These are phyloP conservation scores for Stenopsyche tienmushanensis DNA, from an alignment of 1,140 invertebrate genomes.

Conservation along the genomic window DNA sequence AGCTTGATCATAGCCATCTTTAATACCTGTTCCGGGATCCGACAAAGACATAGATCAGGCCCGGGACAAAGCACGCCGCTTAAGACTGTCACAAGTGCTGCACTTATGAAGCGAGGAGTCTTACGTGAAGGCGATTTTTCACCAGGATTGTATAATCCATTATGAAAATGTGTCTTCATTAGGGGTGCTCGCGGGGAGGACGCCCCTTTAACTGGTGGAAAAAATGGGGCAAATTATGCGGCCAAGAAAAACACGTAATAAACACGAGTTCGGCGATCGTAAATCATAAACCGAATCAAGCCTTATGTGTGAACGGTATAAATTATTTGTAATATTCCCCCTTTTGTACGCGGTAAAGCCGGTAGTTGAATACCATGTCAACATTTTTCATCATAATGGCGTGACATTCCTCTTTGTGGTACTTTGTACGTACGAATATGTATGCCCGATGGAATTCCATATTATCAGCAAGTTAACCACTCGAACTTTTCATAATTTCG, in stretches of 20 bases:
- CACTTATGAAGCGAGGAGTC: too few species aligned
- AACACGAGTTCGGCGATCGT: slow-evolving; percentile 1
- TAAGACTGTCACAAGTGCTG: too few species aligned
- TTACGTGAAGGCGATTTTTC: background rate
- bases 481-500: background rate
- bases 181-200: background rate
- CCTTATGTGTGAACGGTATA: slow-evolving; percentile 7
- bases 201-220: background rate
- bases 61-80: too few species aligned
- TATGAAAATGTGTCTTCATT: background rate
- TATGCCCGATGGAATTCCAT: background rate
- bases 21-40: too few species aligned
- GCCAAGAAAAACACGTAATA: slow-evolving; percentile 5
- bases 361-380: slow-evolving; percentile 26
- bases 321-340: slow-evolving; percentile 30
- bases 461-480: background rate
- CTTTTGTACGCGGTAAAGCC: slow-evolving; percentile 23
- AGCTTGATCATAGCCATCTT: too few species aligned
- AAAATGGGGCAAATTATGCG: background rate
- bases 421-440: too few species aligned
- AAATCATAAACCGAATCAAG: slow-evolving; percentile 13
- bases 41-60: too few species aligned
- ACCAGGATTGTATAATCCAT: background rate
- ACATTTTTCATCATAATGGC: slow-evolving; percentile 28
- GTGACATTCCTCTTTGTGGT: slow-evolving; percentile 25